Evolutionary conservation across 2,797 vertebrate genomes (phyloP), one percentile per base, ranked within the genome.

Genomic region (Amblyraja radiata): DNA sequence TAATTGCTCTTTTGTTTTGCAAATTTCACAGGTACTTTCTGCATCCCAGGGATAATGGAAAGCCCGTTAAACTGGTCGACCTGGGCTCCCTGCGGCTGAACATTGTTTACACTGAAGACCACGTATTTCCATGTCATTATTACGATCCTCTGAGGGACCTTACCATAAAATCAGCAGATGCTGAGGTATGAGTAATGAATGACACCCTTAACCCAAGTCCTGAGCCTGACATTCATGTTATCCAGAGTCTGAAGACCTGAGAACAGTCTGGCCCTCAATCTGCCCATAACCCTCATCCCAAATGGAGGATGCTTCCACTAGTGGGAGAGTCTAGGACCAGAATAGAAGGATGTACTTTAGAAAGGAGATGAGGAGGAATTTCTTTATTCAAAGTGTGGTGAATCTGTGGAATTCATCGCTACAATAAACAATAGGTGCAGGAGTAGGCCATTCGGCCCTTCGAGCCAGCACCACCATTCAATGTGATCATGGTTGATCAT

Each of bases 71-170:
- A 95, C 98, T 98, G 0, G 98, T 98, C 61, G 99, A 99, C 93
- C 97, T 99, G 0, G 99, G 99, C 93, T 99, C 99, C 54, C 96
- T 99, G 94, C 96, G 99, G 94, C 95, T 99, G 94, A 99, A 99
- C 93, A 98, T 99, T 78, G 97, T 99, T 96, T 99, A 99, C 96
- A 99, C 99, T 0, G 99, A 99, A 94, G 99, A 99, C 95, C 98
- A 99, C 18, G 99, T 99, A 94, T 99, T 99, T 95, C 97, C 98
- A 93, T 98, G 98, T 0, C 97, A 99, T 88, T 97, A 97, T 96
- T 99, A 99, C 95, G 97, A 96, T 74, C 97, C 98, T 0, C 98
- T 99, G 94, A 96, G 98, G 95, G 98, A 99, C 7, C 96, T 99
- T 93, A 96, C 99, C 94, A 95, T 99, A 94, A 96, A 97, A 94